phyloP scores from a whole-genome alignment of 2,113 vertebrate species.

The Sporophila hypoxantha region DNA sequence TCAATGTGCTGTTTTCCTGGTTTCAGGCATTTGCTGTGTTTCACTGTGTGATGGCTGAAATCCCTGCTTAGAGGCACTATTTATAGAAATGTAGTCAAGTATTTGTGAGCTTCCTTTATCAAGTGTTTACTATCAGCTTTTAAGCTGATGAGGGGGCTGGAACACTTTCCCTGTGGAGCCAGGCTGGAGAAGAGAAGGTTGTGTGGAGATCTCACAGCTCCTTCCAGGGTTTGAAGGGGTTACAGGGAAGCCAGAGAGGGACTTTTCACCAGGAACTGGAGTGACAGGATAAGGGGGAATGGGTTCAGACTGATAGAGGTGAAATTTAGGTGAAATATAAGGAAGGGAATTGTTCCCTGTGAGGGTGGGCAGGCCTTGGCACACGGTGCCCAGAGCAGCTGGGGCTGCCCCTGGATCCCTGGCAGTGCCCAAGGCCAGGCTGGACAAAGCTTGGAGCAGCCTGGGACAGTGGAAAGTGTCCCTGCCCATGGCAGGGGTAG shows the following conservation, averaged over 20 bases:
- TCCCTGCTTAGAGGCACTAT: neutral
- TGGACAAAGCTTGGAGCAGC: neutral
- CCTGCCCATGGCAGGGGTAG: neutral
- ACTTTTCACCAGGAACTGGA: neutral
- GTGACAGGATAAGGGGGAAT: neutral
- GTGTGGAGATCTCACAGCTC: neutral
- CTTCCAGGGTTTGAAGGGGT: neutral
- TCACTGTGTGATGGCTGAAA: neutral
- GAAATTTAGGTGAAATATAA: neutral
- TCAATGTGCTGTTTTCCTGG: neutral
- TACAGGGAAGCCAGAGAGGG: rapidly evolving
- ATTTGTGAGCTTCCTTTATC: neutral
- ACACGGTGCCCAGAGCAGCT: neutral
- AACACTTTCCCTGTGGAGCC: neutral
- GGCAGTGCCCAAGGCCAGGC: rapidly evolving
- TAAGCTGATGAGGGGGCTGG: neutral
- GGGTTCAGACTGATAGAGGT: neutral
- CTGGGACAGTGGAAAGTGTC: neutral
- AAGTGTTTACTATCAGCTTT: neutral
- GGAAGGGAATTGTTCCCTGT: neutral
- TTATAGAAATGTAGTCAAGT: neutral
- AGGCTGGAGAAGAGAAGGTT: neutral
- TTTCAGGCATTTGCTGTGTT: neutral
- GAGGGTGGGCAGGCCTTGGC: neutral
- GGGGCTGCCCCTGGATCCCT: neutral